Evolutionary conservation across 2,113 vertebrate genomes (phyloP).

Genomic region (Shinisaurus crocodilurus): DNA sequence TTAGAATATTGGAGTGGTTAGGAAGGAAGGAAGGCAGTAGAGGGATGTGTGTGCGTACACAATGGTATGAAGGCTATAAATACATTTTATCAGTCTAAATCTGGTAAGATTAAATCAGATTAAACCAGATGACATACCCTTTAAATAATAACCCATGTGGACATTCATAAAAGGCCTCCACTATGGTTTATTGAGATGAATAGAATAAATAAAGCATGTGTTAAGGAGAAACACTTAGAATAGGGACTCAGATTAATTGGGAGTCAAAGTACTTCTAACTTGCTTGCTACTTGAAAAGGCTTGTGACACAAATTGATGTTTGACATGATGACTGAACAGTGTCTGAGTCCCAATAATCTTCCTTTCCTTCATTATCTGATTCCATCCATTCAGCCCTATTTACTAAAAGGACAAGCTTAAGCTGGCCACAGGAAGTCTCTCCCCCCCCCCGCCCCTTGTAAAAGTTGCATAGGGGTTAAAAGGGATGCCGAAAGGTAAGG

Average conservation of each 20-base stretch:
- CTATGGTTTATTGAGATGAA: constrained; percentile 58
- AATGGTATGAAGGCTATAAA: constrained; percentile 65
- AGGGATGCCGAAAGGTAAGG: constrained; percentile 43
- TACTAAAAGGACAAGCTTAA: constrained; percentile 33
- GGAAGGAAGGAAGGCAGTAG: neutral
- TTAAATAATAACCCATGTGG: constrained; percentile 68
- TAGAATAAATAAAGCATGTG: constrained; percentile 61
- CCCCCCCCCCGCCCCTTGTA: neutral
- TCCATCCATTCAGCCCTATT: constrained; percentile 57
- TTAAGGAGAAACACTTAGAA: constrained; percentile 51
- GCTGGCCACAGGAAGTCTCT: constrained; percentile 1
- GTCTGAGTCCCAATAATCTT: constrained; percentile 46
- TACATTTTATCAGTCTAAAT: constrained; percentile 70
- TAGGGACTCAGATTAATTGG: constrained; percentile 66
- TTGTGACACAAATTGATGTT: constrained; percentile 68
- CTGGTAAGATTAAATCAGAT: constrained; percentile 72
- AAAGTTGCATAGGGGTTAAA: constrained; percentile 29
- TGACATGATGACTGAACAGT: constrained; percentile 66
- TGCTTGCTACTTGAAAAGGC: constrained; percentile 63
- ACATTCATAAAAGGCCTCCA: constrained; percentile 57
- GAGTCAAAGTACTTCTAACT: constrained; percentile 65
- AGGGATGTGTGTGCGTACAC: neutral
- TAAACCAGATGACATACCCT: constrained; percentile 69
- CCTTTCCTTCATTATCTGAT: constrained; percentile 56
- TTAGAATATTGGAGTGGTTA: constrained; percentile 42